Conservation (phyloP, 2,113 vertebrate genomes). For the Poecilia latipinna region DNA sequence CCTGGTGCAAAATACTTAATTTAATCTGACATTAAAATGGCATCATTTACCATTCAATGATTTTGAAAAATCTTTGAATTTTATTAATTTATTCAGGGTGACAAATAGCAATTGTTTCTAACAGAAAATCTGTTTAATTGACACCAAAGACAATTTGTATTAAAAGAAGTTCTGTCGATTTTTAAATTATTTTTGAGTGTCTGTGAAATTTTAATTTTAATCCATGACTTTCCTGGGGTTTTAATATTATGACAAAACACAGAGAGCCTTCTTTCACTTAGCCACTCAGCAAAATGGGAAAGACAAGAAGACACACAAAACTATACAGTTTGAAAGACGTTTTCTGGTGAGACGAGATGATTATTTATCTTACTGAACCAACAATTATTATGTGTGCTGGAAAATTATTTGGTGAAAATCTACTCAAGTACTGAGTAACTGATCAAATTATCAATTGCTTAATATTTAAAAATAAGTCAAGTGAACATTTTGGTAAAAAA, state of each 20-base stretch:
- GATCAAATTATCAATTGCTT: no score
- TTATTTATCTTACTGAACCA: background rate
- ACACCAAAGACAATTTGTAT: background rate
- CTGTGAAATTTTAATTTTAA: background rate
- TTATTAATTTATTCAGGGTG: background rate
- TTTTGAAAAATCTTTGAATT: background rate
- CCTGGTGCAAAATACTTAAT: background rate
- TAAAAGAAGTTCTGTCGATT: background rate
- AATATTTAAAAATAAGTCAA: no score
- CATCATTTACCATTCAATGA: background rate
- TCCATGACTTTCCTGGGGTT: background rate
- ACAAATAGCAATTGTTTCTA: background rate
- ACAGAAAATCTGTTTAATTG: background rate
- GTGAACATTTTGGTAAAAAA: no score
- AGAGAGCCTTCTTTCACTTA: background rate
- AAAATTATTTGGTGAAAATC: background rate
- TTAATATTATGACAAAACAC: background rate
- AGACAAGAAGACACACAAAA: background rate
- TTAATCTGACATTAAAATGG: background rate
- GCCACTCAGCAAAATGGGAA: background rate
- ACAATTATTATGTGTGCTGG: background rate
- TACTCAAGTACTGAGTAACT: no score
- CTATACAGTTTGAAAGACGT: background rate
- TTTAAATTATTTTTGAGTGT: background rate
- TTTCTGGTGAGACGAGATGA: background rate